A percentile compares a stretch with the other conserved stretches of the same genome.
Conservation (phyloP, 2,113 vertebrate species). For the Poecilia latipinna region DNA sequence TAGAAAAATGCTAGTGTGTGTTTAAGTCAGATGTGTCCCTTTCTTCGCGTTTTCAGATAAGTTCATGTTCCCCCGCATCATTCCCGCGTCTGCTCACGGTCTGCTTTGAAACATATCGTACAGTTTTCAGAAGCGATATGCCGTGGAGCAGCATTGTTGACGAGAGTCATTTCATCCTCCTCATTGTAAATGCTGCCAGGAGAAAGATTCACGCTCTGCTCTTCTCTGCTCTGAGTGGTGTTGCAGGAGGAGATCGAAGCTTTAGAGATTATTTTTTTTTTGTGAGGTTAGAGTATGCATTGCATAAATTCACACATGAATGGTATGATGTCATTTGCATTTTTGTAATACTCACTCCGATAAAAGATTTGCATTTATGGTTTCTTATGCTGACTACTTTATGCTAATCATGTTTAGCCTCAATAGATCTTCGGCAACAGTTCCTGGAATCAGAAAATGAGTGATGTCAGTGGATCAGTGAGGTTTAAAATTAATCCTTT, state of each 20-base stretch:
- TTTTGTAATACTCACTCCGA: conserved; percentile 4
- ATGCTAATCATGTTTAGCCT: neutral
- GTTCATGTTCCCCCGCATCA: conserved; percentile 12
- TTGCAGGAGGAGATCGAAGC: conserved; percentile 34
- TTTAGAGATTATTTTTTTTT: conserved; percentile 18
- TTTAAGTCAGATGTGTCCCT: neutral
- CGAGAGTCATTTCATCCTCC: conserved; percentile 50
- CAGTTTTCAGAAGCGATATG: conserved; percentile 39
- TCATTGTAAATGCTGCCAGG: conserved; percentile 40
- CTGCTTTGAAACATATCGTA: conserved; percentile 24
- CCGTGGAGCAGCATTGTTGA: conserved; percentile 44
- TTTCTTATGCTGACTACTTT: neutral
- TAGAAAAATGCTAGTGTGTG: conserved; percentile 1
- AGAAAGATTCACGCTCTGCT: conserved; percentile 41
- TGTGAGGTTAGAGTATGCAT: conserved; percentile 2
- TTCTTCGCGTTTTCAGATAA: conserved; percentile 12
- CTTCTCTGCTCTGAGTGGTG: conserved; percentile 31
- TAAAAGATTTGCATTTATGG: neutral
- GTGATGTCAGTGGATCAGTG: neutral
- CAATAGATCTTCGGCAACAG: neutral
- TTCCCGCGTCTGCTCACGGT: neutral
- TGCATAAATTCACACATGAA: conserved; percentile 4
- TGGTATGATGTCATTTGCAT: neutral
- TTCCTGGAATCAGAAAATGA: conserved; percentile 1
- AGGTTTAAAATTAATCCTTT: conserved; percentile 10